Conservation (phyloP, 2,113 vertebrate species). For the Ptyas mucosa region DNA sequence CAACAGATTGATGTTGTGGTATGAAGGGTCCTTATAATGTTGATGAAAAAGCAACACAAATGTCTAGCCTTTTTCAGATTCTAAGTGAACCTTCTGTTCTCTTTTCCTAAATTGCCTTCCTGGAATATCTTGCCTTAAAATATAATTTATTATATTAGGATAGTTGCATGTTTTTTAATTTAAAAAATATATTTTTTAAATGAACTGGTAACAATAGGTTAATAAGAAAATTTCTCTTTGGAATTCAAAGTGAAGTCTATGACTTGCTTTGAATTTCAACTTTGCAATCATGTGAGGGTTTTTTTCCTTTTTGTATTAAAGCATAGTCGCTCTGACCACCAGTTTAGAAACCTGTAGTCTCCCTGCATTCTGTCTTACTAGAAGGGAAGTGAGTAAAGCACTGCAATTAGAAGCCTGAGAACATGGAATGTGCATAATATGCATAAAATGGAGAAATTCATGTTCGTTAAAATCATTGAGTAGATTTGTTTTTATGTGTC, state of each 20-base stretch:
- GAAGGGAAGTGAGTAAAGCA: not conserved
- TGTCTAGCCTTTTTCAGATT: not conserved
- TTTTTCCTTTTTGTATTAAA: not conserved
- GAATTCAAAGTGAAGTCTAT: not conserved
- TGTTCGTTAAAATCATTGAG: not conserved
- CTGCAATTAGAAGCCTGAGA: not conserved
- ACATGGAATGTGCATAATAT: not conserved
- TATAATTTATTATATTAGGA: not conserved
- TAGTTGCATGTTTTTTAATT: not conserved
- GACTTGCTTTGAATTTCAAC: not conserved
- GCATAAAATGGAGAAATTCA: not conserved
- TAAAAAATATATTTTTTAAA: not conserved
- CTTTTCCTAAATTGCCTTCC: not conserved
- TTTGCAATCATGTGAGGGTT: not conserved
- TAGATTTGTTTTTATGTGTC: not conserved
- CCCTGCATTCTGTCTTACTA: not conserved
- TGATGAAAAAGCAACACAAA: not conserved
- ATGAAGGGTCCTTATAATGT: not conserved
- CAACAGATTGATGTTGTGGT: conserved; percentile 29
- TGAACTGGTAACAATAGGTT: not conserved
- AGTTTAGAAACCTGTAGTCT: not conserved
- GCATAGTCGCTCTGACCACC: not conserved
- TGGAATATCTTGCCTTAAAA: not conserved
- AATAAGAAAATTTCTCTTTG: not conserved
- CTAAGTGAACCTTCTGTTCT: not conserved